Evolutionary conservation across 2,888 invertebrate species (phyloP).

Genomic region (Agrotis exclamationis): DNA sequence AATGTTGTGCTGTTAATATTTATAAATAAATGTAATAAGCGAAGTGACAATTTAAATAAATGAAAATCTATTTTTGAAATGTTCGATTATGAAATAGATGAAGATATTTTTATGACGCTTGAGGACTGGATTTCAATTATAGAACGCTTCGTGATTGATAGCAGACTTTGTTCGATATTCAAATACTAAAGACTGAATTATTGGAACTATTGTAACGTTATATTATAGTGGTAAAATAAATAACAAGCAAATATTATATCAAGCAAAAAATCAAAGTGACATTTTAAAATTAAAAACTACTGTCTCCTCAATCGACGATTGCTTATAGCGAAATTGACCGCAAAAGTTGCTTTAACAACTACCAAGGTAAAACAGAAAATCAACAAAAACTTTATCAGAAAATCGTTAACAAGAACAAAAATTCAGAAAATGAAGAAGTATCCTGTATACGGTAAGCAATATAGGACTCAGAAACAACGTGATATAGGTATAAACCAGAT

Average conservation of each 20-base stretch:
- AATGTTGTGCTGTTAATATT: not conserved
- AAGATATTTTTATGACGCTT: slow-evolving; percentile 44
- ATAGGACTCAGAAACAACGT: not conserved
- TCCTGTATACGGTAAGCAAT: not conserved
- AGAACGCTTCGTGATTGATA: slow-evolving; percentile 32
- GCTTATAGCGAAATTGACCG: not conserved
- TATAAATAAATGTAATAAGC: not conserved
- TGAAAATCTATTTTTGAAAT: slow-evolving; percentile 26
- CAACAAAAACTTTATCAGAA: not conserved
- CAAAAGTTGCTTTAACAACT: slow-evolving; percentile 4
- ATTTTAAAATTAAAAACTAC: not conserved
- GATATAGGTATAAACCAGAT: not conserved
- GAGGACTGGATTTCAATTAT: slow-evolving; percentile 40
- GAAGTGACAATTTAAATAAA: not conserved
- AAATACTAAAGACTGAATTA: slow-evolving; percentile 14
- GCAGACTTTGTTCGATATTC: slow-evolving; percentile 30
- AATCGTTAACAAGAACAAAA: not conserved
- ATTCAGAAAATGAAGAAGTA: not conserved
- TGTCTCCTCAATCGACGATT: not conserved
- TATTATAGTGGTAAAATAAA: not conserved
- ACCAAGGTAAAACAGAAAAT: not conserved
- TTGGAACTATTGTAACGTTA: not conserved
- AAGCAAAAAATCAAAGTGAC: too few species aligned
- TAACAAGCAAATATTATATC: too few species aligned
- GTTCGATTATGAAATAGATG: slow-evolving; percentile 41